Evolutionary conservation across 2,888 invertebrate genomes (phyloP), one percentile per base, ranked within the genome.

Genomic region (Chymomyza caudatula): DNA sequence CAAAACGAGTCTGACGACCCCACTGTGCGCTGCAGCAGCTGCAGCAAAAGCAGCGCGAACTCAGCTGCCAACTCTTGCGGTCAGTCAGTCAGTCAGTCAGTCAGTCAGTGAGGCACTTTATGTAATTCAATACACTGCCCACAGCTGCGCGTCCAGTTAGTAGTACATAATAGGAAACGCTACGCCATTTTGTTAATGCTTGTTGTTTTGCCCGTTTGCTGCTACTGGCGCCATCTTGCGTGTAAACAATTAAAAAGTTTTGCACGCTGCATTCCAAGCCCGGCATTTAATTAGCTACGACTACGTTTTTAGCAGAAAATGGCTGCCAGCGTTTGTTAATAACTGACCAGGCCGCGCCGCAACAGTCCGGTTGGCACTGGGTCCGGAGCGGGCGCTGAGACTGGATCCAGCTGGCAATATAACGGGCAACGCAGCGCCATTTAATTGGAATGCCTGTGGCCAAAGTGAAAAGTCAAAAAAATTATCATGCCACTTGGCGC

Each of bases 221-320:
- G 69, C 78, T 73, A 49, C 59, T 71, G 78, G 85, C 85, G 73
- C 67, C 80, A 82, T 82, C 83, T 77, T 77, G 85, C 71, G 80
- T 71, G 83, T 67, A 65, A 78, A 76, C 80, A 83, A 85, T 80
- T 80, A 80, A 75, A 85, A 85, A 85, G 67, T 85, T 71, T 85
- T 73, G 71, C 67, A 60, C 71, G 67, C 85, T 80, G 83, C 79
- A 76, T 69, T 74, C 70, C 61, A 67, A 71, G 70, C 65, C 42
- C 63, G 62, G 75, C 75, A 80, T 80, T 80, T 83, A 80, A 80
- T 80, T 80, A 83, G 85, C 62, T 80, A 68, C 49, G 37, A 15
- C 60, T 44, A 55, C 67, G 29, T 37, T 37, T 37, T 37, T 19
- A 59, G 52, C 55, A 52, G 51, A 51, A 51, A 51, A 51, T 51